Evolutionary conservation across 2,888 invertebrate species (phyloP), one percentile per base, ranked within the genome.

Genomic region (Celastrina argiolus): DNA sequence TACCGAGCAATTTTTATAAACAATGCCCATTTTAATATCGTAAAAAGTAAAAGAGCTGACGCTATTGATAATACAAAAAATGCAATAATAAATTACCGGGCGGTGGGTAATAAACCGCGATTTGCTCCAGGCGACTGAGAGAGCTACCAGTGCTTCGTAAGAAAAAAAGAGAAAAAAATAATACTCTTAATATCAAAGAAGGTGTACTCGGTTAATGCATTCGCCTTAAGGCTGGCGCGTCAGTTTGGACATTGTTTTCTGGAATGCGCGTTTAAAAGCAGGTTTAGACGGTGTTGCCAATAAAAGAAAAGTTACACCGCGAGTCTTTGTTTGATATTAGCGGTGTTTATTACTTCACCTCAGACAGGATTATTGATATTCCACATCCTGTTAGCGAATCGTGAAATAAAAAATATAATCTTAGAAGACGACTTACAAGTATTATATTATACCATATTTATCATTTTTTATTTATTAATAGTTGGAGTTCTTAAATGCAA

Each of bases 61-160:
- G 88, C 88, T 88, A 90, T 91, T 91, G 90, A 91, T 91, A 91
- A 90, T 90, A 84, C 86, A 90, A 91, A 90, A 91, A 90, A 89
- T 84, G 84, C 84, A 87, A 90, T 87, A 89, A 90, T 90, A 91
- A 90, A 91, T 90, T 88, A 88, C 85, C 79, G 73, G 75, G 83
- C 85, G 85, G 87, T 84, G 82, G 83, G 89, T 85, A 86, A 88
- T 90, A 90, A 88, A 89, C 83, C 83, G 87, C 87, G 89, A 88
- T 89, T 88, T 84, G 90, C 90, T 88, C 71, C 83, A 78, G 89
- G 90, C 90, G 90, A 91, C 90, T 84, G 73, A 74, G 73, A 75
- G 78, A 78, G 90, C 90, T 91, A 91, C 90, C 88, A 89, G 86
- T 87, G 80, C 82, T 79, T 77, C 76, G 77, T 79, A 78, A 77